phyloP scores from a whole-genome alignment of 2,113 vertebrate species.

The Gymnobelideus leadbeateri region DNA sequence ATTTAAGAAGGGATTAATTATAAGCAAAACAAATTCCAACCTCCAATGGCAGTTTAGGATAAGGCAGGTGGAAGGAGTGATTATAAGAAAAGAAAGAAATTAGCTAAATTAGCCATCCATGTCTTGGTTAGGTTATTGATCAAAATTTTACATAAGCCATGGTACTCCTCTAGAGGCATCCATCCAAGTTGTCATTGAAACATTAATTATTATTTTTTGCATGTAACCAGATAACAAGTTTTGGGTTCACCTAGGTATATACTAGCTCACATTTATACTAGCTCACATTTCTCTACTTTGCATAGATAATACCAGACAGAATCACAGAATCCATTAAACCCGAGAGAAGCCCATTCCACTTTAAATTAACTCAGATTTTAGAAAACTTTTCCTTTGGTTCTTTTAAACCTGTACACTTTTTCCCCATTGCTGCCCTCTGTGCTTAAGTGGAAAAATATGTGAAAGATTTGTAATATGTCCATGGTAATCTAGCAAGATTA shows the following conservation, averaged over 20 bases:
- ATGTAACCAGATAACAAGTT: not conserved
- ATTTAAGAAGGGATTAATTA: too few relatives aligned
- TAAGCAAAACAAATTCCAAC: too few relatives aligned
- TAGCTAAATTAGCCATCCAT: not conserved
- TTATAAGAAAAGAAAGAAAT: not conserved
- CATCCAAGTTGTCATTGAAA: not conserved
- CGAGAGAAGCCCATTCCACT: not conserved
- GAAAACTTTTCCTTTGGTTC: not conserved
- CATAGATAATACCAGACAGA: not conserved
- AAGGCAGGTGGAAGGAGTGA: too few relatives aligned
- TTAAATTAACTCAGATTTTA: not conserved
- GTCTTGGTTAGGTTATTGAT: not conserved
- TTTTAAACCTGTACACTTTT: not conserved
- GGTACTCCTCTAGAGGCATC: not conserved
- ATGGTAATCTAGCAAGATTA: not conserved
- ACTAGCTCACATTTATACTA: not conserved
- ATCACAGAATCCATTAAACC: not conserved
- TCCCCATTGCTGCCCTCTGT: not conserved
- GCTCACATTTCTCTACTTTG: not conserved
- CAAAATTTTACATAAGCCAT: not conserved
- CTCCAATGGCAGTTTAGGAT: too few relatives aligned
- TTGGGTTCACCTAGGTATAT: not conserved
- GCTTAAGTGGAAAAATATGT: not conserved
- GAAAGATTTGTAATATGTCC: not conserved
- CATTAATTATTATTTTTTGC: not conserved